Base-by-base conservation (phyloP, 2,888 invertebrate species). In the Sarcophaga carnaria region DNA sequence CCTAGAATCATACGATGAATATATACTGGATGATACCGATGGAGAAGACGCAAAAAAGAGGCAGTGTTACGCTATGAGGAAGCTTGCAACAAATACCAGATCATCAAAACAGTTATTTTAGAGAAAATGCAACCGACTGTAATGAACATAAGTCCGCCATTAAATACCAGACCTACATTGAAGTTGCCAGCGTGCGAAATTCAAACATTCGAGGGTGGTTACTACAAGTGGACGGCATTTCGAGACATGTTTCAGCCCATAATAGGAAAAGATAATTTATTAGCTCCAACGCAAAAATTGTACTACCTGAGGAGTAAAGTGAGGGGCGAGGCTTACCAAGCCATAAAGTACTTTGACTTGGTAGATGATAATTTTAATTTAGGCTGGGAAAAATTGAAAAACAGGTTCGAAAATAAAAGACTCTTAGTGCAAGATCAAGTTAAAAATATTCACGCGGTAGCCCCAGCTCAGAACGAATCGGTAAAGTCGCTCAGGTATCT, bases 361-460 rank as follows among this genome's bases (percentile, higher is more conserved):
- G 66, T 66, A 14, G 66, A 66, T 66, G 27, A 27, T 66, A 66
- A 66, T n/a, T 66, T 66, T 37, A 12, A 37, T 37, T n/a, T 66
- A 14, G 45, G 45, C 1, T 37, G 66, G 66, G 37, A 66, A 14
- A 37, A 27, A 37, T n/a, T 66, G 27, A 66, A 66, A 66, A 37
- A 0, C 14, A 27, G 66, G 12, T 66, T 10, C 25, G 66, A 66
- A 14, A 37, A 37, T 17, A 66, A 17, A 37, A n/a, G 66, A n/a
- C 14, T 66, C 11, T 66, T 66, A 17, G 37, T 66, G 27, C 37
- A 37, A 5, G 37, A 66, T 37, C 66, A 37, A 66, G 27, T 66
- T 6, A 17, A 66, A 10, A 66, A 67, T 4, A 67, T 67, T 14
- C 6, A 45, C n/a, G 11, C 45, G 17, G n/a, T 47, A 11, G 5